These are phyloP conservation scores for Trissolcus japonicus DNA, from an alignment of 2,888 invertebrate genomes.

Conservation along the genomic window DNA sequence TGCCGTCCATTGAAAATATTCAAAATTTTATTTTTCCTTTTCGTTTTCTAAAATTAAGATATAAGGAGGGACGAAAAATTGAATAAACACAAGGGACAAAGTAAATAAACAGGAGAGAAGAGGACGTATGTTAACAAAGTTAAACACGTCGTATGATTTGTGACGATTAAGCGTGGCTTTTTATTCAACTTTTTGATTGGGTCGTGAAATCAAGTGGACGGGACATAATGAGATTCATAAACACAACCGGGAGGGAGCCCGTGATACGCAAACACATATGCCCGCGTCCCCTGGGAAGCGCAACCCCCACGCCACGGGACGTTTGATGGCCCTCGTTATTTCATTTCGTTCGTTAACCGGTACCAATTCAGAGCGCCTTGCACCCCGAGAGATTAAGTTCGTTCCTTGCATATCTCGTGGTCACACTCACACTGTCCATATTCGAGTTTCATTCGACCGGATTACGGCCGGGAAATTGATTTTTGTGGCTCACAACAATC, in stretches of 20 bases:
- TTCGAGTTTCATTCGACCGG: slow-evolving; percentile 3
- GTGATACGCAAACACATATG: slow-evolving; percentile 27
- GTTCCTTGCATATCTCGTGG: slow-evolving; percentile 24
- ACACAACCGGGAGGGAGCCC: slow-evolving; percentile 26
- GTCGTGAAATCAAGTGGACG: slow-evolving; percentile 45
- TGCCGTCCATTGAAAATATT: no score
- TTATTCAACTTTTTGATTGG: slow-evolving; percentile 32
- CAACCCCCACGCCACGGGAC: slow-evolving; percentile 21
- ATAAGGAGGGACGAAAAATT: no score
- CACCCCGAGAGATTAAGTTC: slow-evolving; percentile 34
- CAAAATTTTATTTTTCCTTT: no score
- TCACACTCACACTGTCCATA: neutral
- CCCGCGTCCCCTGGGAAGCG: slow-evolving; percentile 27
- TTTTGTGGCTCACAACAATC: slow-evolving; percentile 1
- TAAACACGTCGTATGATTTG: slow-evolving; percentile 9
- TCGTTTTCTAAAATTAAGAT: no score
- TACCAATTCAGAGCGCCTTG: slow-evolving; percentile 45
- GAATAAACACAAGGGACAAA: no score
- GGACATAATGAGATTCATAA: slow-evolving; percentile 47
- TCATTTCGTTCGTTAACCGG: slow-evolving; percentile 53
- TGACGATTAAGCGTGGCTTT: slow-evolving; percentile 19
- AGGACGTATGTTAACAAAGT: slow-evolving; percentile 2
- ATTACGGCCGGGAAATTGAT: slow-evolving; percentile 29
- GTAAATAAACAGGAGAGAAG: no score
- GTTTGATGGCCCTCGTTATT: slow-evolving; percentile 55